A percentile compares a stretch with the other conserved stretches of the same genome.
phyloP scores from a whole-genome alignment of 2,888 invertebrate genomes.

The Melikaiella ostensackeni region DNA sequence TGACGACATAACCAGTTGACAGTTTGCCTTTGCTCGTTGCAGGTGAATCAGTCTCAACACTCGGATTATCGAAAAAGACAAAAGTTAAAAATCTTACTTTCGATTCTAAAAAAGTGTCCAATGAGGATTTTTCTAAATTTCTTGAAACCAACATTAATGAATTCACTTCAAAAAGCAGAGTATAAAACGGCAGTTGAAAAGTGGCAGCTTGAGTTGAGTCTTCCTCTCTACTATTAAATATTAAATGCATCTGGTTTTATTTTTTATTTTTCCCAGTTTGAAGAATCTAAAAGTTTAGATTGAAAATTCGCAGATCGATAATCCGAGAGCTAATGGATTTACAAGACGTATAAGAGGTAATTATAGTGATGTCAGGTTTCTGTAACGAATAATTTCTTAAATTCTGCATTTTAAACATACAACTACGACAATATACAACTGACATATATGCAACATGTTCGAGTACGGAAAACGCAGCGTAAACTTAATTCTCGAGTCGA shows the following conservation, averaged over 20 bases:
- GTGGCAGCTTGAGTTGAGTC: conserved; percentile 10
- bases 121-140: background rate
- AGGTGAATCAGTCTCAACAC: conserved; percentile 22
- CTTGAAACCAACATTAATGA: background rate
- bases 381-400: conserved; percentile 11
- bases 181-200: background rate
- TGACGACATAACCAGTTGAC: conserved; percentile 12
- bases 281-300: conserved; percentile 9
- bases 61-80: conserved; percentile 19
- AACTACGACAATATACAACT: background rate
- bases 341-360: conserved; percentile 19
- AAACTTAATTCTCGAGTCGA: conserved; percentile 23
- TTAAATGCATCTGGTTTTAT: background rate
- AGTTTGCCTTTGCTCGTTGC: conserved; percentile 23
- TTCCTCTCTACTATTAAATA: background rate
- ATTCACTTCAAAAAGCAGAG: background rate
- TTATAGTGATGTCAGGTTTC: conserved; percentile 22
- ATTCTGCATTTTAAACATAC: background rate
- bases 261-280: background rate
- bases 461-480: conserved; percentile 9
- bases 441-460: conserved; percentile 11
- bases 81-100: background rate
- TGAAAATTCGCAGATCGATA: conserved; percentile 11
- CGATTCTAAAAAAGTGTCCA: background rate
- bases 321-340: conserved; percentile 29